Conservation (phyloP, 64 coral and sea anemone species). For the Catalaphyllia jardinei region DNA sequence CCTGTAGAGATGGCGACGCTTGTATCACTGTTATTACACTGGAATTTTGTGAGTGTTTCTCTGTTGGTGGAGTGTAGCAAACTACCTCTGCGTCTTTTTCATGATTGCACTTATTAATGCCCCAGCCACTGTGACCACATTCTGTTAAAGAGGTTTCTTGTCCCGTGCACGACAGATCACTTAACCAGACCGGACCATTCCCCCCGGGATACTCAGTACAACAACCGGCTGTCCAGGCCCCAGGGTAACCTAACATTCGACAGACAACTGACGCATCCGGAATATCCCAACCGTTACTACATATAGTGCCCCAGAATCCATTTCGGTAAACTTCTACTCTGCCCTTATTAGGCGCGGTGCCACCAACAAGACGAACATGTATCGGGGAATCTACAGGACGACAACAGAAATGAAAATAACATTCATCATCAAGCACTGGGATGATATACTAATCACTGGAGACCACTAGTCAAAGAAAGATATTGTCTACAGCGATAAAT, state of each 20-base stretch:
- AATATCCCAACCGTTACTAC: slow-evolving; percentile 43
- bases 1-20: neutral
- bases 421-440: neutral
- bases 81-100: slow-evolving; percentile 46
- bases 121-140: slow-evolving; percentile 50
- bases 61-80: neutral
- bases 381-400: slow-evolving; percentile 16
- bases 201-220: neutral
- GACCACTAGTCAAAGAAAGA: too few species aligned
- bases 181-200: slow-evolving; percentile 56
- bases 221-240: slow-evolving; percentile 28
- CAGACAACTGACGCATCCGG: slow-evolving; percentile 43
- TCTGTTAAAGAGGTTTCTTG: slow-evolving; percentile 27
- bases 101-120: slow-evolving; percentile 31
- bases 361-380: slow-evolving; percentile 12
- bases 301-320: slow-evolving; percentile 62
- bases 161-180: slow-evolving; percentile 26
- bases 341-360: slow-evolving; percentile 10
- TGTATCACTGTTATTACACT: neutral
- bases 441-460: neutral
- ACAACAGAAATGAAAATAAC: neutral
- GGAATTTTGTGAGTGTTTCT: neutral
- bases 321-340: slow-evolving; percentile 53
- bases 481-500: too few species aligned
- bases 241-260: slow-evolving; percentile 44